Evolutionary conservation across 2,888 invertebrate genomes (phyloP).

Genomic region (Hirtodrosophila cameraria): DNA sequence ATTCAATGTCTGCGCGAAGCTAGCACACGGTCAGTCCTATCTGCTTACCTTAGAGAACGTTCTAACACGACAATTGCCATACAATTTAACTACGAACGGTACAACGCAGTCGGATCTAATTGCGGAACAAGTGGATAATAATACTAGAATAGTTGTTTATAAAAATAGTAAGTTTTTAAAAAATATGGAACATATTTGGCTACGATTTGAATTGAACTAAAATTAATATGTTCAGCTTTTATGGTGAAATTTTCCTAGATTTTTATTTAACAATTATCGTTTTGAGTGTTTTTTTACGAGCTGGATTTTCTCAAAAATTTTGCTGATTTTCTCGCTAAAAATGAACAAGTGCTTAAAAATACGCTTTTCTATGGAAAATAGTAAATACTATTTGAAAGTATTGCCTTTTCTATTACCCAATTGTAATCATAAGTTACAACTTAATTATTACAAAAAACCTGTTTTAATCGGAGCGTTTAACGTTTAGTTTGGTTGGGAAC

Average conservation of each 20-base stretch:
- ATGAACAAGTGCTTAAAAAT: background rate
- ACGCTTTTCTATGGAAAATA: background rate
- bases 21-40: conserved; percentile 77
- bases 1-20: conserved; percentile 71
- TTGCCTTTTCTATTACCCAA: conserved; percentile 5
- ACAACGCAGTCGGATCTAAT: conserved; percentile 52
- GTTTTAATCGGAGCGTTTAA: conserved; percentile 26
- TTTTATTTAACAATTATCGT: too few species aligned
- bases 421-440: conserved; percentile 9
- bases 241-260: too few species aligned
- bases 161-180: conserved; percentile 79
- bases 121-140: conserved; percentile 56
- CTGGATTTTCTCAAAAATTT: too few species aligned
- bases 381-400: background rate
- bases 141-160: conserved; percentile 73
- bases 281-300: too few species aligned
- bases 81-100: conserved; percentile 47
- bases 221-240: conserved; percentile 8
- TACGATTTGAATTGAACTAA: too few species aligned
- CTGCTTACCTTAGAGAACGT: conserved; percentile 64
- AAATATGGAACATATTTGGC: too few species aligned
- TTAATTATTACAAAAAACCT: conserved; percentile 28
- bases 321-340: background rate
- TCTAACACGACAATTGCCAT: conserved; percentile 48
- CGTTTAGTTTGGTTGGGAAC: background rate